phyloP scores from a whole-genome alignment of 2,113 vertebrate genomes.

The Halcyon malimbica region DNA sequence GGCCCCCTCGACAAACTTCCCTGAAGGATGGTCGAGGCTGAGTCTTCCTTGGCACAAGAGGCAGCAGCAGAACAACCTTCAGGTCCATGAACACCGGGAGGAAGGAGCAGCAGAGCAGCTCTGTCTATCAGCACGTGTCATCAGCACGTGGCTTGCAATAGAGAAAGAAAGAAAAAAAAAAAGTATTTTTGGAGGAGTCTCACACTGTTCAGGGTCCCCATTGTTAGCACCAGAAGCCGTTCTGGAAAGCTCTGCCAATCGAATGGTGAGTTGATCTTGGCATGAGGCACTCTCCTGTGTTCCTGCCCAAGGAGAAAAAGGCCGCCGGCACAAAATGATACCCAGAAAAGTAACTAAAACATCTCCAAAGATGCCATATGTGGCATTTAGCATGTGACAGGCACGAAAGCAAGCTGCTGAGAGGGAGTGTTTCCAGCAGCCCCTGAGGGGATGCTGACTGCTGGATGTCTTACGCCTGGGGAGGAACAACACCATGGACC shows the following conservation, averaged over 20 bases:
- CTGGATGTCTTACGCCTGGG: neutral
- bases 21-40: neutral
- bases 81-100: no score
- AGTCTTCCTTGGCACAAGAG: neutral
- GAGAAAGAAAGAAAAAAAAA: neutral
- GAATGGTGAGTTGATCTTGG: neutral
- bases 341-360: neutral
- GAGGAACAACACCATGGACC: no score
- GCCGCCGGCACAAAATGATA: neutral
- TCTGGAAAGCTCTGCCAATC: neutral
- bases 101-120: neutral
- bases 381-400: neutral
- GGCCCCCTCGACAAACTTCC: neutral
- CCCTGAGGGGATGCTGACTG: fast-evolving
- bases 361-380: neutral
- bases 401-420: neutral
- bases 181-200: neutral
- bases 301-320: neutral
- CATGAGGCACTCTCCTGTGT: neutral
- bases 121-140: neutral
- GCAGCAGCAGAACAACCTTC: neutral
- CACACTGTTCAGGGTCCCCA: fast-evolving
- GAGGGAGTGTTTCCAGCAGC: neutral
- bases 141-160: neutral
- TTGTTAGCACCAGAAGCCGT: neutral